Base-by-base conservation (phyloP, 2,797 vertebrate genomes). In the Morus bassanus region DNA sequence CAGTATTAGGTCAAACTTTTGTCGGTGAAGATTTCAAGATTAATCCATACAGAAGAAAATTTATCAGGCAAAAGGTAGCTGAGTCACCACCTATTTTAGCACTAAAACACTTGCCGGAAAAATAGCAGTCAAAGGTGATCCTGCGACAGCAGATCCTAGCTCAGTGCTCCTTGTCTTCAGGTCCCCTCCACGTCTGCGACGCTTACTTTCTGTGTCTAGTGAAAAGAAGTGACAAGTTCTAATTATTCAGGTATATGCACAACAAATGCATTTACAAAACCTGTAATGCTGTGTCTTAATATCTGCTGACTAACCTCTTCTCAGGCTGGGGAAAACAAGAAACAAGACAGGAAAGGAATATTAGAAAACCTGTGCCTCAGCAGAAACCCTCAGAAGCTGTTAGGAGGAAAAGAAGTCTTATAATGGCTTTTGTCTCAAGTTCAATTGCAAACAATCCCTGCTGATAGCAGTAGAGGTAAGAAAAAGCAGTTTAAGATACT, bases 101-200 rank as follows among this genome's bases (percentile, higher is more conserved):
- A 50, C 16, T 37, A 46, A 79, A 79, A 45, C 50, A 97, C 98
- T 98, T 97, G 98, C 98, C n/a, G 91, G 96, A 86, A 97, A 93
- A 67, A 82, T 56, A 48, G 94, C n/a, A 41, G 96, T 92, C 14
- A 97, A 95, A 78, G 98, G 91, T 5, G 96, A 95, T 74, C 96
- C 96, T 23, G 96, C 73, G 4, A 94, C 70, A 16, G 96, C 75
- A 12, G 97, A 84, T 59, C 76, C 88, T 27, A 95, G 95, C 80
- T 95, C 95, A 9, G 68, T 65, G 72, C 56, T 95, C 63, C 91
- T 96, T 69, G 80, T 96, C 69, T 97, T 97, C 95, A 95, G 90
- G 28, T 80, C 95, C 83, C 96, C 97, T 61, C 97, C 94, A 92
- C 79, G 88, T 69, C 98, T 96, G 70, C 43, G 97, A 45, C 95